Percentiles rank a stretch among this genome's conserved stretches.
Evolutionary conservation across 2,113 vertebrate genomes (phyloP).

Genomic region (Sialia sialis): DNA sequence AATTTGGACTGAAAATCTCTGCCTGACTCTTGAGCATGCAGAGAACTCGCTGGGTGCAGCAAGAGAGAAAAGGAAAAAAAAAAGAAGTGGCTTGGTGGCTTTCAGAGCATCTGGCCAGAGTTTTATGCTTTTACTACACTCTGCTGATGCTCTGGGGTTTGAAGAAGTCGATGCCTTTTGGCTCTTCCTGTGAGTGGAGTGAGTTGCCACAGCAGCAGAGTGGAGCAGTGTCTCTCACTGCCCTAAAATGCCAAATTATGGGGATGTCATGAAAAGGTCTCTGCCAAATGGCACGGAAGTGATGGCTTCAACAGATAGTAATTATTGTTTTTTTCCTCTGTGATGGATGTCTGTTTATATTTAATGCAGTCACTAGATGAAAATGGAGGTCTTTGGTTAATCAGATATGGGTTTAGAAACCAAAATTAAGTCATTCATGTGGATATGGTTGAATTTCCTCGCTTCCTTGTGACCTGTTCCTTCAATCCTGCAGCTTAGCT

Average conservation of each 20-base stretch:
- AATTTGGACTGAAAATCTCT: neutral
- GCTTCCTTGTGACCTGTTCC: neutral
- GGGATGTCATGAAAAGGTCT: neutral
- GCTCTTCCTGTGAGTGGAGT: neutral
- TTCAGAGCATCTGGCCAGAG: neutral
- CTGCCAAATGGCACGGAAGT: neutral
- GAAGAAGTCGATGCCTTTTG: neutral
- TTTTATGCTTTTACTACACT: neutral
- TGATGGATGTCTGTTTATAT: neutral
- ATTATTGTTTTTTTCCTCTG: neutral
- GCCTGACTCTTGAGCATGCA: neutral
- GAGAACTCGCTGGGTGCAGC: neutral
- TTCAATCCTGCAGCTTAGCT: conserved; percentile 22
- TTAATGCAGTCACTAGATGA: neutral
- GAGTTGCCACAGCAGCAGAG: neutral
- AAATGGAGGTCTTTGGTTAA: conserved; percentile 16
- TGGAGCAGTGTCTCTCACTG: neutral
- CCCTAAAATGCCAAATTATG: neutral
- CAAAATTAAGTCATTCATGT: conserved; percentile 1
- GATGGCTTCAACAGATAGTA: neutral
- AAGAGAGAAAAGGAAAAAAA: neutral
- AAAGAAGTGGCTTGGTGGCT: neutral
- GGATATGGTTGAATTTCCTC: conserved; percentile 24
- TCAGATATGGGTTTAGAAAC: conserved; percentile 16
- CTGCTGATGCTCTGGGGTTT: neutral